Evolutionary conservation across 1,140 invertebrate species (phyloP).

Genomic region (Potamilus streckersoni): DNA sequence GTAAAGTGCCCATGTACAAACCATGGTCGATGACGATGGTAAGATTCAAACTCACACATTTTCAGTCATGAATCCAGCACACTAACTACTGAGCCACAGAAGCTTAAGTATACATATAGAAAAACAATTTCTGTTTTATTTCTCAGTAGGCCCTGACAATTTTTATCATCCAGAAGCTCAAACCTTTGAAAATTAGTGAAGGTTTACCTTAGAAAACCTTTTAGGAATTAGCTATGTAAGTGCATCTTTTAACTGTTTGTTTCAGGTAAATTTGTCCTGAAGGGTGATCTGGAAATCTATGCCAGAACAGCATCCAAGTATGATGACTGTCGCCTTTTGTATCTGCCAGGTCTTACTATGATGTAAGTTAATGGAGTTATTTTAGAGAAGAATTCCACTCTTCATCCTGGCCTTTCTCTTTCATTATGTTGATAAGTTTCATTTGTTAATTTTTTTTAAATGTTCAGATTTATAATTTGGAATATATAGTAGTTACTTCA

Average conservation of each 20-base stretch:
- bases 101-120: too few relatives aligned
- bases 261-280: conserved; percentile 84
- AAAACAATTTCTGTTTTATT: too few relatives aligned
- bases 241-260: conserved; percentile 19
- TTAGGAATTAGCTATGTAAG: too few relatives aligned
- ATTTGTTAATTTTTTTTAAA: neutral
- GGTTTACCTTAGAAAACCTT: too few relatives aligned
- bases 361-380: conserved; percentile 65
- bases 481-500: neutral
- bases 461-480: neutral
- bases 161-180: too few relatives aligned
- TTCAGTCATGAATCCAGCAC: too few relatives aligned
- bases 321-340: conserved; percentile 93
- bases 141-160: too few relatives aligned
- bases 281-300: conserved; percentile 87
- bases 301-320: conserved; percentile 98
- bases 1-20: too few relatives aligned
- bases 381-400: neutral
- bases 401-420: neutral
- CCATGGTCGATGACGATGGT: too few relatives aligned
- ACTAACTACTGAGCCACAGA: too few relatives aligned
- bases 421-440: neutral
- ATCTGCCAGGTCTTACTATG: conserved; percentile 86
- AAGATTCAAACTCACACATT: too few relatives aligned
- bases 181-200: too few relatives aligned